Percentiles rank a stretch among this genome's conserved stretches.
Conservation (phyloP, 2,888 invertebrate genomes). For the Lepidonotus clava region DNA sequence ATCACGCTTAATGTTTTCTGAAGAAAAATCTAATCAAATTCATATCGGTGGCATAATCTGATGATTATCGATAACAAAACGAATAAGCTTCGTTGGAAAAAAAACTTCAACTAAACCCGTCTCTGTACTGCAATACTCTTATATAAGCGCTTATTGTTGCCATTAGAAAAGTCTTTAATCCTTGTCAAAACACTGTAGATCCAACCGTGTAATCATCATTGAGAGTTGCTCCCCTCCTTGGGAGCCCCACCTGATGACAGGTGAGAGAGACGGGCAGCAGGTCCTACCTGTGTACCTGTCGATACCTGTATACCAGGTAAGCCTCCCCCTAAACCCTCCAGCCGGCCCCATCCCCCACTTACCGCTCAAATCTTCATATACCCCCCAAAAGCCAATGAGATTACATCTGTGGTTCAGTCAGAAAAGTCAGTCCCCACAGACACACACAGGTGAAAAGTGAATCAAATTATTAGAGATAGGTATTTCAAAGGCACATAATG, state of each 20-base stretch:
- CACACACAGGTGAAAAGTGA: neutral
- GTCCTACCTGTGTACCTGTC: neutral
- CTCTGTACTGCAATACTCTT: no score
- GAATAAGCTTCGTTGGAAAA: no score
- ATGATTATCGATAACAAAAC: no score
- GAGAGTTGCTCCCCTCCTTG: neutral
- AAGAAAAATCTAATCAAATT: no score
- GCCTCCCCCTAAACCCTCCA: neutral
- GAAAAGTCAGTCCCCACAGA: neutral
- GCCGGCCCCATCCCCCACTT: neutral
- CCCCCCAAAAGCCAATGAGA: neutral
- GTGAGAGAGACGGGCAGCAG: neutral
- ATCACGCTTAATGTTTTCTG: no score
- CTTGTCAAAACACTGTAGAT: no score
- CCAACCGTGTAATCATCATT: no score
- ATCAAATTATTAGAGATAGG: neutral
- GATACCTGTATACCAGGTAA: neutral
- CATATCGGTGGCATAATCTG: no score
- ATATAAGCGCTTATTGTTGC: no score
- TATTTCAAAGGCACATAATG: no score
- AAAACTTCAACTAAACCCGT: no score
- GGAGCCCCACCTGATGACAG: neutral
- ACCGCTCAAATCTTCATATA: neutral
- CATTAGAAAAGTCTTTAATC: no score
- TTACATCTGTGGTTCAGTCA: neutral